Evolutionary conservation across 1,140 invertebrate genomes (phyloP).

Genomic region (Neuroterus valhalla): DNA sequence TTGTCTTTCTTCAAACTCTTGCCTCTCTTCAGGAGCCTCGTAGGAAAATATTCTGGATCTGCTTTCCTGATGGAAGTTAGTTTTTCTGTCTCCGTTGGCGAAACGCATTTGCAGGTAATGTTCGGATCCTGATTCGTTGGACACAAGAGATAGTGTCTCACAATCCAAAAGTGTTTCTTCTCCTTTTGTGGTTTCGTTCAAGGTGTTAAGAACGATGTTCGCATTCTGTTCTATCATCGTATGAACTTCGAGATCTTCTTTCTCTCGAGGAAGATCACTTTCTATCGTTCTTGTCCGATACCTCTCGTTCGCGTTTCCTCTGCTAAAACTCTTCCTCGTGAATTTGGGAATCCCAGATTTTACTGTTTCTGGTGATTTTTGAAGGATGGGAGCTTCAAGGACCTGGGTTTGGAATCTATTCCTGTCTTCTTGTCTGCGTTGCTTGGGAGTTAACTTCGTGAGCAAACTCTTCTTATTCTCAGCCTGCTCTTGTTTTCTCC

Average conservation of each 20-base stretch:
- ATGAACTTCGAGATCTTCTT: background rate
- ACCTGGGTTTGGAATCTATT: slow-evolving; percentile 84
- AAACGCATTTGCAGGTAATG: slow-evolving; percentile 11
- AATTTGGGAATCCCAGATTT: slow-evolving; percentile 74
- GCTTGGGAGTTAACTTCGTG: slow-evolving; percentile 79
- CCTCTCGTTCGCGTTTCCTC: slow-evolving; percentile 33
- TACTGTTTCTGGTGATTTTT: slow-evolving; percentile 43
- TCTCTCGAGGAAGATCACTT: background rate
- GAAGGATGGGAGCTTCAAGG: slow-evolving; percentile 65
- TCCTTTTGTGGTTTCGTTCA: background rate
- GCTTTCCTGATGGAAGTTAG: background rate
- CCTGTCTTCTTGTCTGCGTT: slow-evolving; percentile 80
- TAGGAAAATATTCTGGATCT: background rate
- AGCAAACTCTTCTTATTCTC: background rate
- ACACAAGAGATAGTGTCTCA: background rate
- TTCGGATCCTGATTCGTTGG: slow-evolving; percentile 9
- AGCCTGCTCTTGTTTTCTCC: slow-evolving; percentile 61
- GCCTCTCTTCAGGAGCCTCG: background rate
- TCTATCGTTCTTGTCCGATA: slow-evolving; percentile 27
- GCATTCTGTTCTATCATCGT: slow-evolving; percentile 13
- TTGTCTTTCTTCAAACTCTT: background rate
- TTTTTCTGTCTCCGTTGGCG: slow-evolving; percentile 20
- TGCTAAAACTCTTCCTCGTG: slow-evolving; percentile 64
- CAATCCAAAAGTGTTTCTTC: background rate
- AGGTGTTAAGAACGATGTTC: slow-evolving; percentile 12